Base-by-base conservation (phyloP, 2,797 vertebrate species). In the Caiman crocodilus region DNA sequence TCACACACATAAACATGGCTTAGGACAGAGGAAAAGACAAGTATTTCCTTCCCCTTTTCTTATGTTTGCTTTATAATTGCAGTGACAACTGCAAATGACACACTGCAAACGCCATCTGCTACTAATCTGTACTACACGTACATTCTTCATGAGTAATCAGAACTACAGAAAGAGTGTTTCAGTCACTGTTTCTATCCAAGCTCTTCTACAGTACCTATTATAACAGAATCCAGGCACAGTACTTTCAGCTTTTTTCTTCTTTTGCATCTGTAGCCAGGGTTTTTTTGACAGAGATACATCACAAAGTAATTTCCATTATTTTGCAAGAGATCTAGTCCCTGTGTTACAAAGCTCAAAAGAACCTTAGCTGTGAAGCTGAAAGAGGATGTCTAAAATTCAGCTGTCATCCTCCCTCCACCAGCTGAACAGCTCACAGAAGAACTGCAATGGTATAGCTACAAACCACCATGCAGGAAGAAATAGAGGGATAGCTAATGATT, bases 11-110 rank as follows among this genome's bases (percentile, higher is more conserved):
- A 73, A 5, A 5, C 1, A 75, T 42, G 42, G 76, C 55, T 73
- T 67, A 76, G 4, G 5, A 16, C 21, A 86, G 79, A 92, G 6
- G 63, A 82, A 83, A 65, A 61, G 56, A 71, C 26, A 18, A 65
- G 75, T 14, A 60, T 77, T 93, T 59, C 78, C 65, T 92, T 91
- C 91, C 82, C 63, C 57, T 35, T 91, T 59, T 13, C 14, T 50
- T 87, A 75, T 58, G 28, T 94, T 87, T 71, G 65, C 77, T 85
- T 78, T n/a, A 63, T 95, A 30, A 89, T 4, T 83, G 84, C 55
- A 59, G 4, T 93, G 90, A 96, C 94, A 93, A 87, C 80, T 88
- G 61, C 85, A 89, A 96, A 76, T 21, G 76, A 91, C 71, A 91
- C 69, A 78, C 78, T 85, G 61, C 18, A 95, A 82, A 88, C 17